phyloP scores from a whole-genome alignment of 2,113 vertebrate species.

The Python bivittatus region DNA sequence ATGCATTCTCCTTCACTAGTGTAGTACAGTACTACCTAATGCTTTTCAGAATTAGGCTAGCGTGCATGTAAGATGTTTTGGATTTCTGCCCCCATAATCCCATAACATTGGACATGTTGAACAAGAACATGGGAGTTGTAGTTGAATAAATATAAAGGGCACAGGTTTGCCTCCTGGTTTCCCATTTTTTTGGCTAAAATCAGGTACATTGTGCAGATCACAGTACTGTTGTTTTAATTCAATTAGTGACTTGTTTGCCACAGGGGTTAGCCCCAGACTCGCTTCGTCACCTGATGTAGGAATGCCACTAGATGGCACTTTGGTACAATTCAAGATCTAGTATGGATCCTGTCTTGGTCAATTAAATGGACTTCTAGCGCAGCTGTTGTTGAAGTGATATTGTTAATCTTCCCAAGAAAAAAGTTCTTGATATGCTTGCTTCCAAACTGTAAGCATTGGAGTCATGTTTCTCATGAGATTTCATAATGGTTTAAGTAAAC shows the following conservation, averaged over 20 bases:
- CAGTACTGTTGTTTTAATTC: background rate
- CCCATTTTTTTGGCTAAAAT: background rate
- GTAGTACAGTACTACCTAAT: background rate
- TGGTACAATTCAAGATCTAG: background rate
- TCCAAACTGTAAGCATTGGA: background rate
- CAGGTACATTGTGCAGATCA: background rate
- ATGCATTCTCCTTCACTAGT: background rate
- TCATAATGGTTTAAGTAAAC: constrained; percentile 7
- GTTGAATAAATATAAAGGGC: background rate
- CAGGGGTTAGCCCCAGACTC: background rate
- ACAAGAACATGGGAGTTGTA: background rate
- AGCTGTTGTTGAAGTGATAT: constrained; percentile 7
- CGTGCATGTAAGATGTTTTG: background rate
- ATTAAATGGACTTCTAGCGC: background rate
- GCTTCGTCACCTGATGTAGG: background rate
- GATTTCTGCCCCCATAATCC: background rate
- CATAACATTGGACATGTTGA: background rate
- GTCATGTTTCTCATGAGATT: background rate
- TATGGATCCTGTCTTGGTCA: background rate
- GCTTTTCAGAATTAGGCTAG: background rate
- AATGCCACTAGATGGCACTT: constrained; percentile 21
- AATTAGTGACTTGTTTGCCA: background rate
- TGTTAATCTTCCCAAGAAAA: constrained; percentile 20
- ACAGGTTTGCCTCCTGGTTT: background rate
- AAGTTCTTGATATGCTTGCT: background rate